These are phyloP conservation scores for Aleiodes alternator DNA, from an alignment of 2,888 invertebrate genomes.

Conservation along the genomic window DNA sequence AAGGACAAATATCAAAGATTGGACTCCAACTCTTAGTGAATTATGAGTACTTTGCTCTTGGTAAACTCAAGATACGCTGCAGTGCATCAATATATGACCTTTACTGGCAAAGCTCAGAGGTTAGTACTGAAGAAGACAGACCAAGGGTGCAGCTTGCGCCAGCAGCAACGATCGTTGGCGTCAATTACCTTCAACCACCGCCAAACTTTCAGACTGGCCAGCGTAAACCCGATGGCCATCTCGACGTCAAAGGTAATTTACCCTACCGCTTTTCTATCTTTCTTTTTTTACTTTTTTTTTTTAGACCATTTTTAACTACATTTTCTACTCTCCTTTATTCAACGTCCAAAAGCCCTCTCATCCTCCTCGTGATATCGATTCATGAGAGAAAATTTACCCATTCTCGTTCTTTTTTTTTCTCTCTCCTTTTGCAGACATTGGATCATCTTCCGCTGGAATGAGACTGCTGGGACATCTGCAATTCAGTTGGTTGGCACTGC, in stretches of 20 bases:
- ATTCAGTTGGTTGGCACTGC: constrained; percentile 60
- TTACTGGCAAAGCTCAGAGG: constrained; percentile 83
- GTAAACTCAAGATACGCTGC: constrained; percentile 81
- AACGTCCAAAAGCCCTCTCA: constrained; percentile 6
- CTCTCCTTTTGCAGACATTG: constrained; percentile 52
- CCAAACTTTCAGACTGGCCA: constrained; percentile 73
- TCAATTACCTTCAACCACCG: constrained; percentile 72
- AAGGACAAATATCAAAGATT: constrained; percentile 76
- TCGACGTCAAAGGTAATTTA: constrained; percentile 71
- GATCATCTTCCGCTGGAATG: constrained; percentile 58
- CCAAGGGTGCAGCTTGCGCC: constrained; percentile 65
- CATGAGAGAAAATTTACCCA: neutral
- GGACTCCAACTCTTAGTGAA: constrained; percentile 77
- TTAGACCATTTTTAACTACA: constrained; percentile 7
- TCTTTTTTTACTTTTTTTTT: constrained; percentile 23
- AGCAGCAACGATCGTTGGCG: constrained; percentile 70
- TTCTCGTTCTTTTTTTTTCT: constrained; percentile 34
- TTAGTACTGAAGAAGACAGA: constrained; percentile 80
- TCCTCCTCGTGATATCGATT: constrained; percentile 7
- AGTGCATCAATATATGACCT: constrained; percentile 81
- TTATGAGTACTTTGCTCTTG: constrained; percentile 76
- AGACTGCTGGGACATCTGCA: constrained; percentile 55
- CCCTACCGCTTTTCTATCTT: constrained; percentile 27
- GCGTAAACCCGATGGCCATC: constrained; percentile 72
- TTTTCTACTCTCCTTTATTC: neutral